Evolutionary conservation across 1,140 invertebrate species (phyloP).

Genomic region (Hesperophylax magnus): DNA sequence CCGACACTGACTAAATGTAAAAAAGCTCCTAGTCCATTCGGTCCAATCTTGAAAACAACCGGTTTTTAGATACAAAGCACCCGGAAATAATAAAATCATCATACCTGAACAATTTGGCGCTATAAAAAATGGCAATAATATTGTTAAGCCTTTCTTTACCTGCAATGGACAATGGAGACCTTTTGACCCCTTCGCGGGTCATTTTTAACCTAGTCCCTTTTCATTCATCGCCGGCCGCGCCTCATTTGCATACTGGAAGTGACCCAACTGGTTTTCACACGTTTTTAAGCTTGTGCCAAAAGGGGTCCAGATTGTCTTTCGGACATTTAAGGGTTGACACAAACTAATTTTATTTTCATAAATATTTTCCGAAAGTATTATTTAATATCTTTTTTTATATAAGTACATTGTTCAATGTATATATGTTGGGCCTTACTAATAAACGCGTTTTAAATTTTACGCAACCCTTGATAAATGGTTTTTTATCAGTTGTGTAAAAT

Average conservation of each 20-base stretch:
- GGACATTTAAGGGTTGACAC: constrained; percentile 32
- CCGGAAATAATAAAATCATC: neutral
- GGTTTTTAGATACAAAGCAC: constrained; percentile 3
- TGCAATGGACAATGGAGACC: constrained; percentile 50
- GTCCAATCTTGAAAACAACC: constrained; percentile 19
- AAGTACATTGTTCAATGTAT: no score
- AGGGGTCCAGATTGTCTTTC: constrained; percentile 35
- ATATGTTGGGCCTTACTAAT: no score
- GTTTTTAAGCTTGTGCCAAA: constrained; percentile 38
- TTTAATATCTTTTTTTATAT: no score
- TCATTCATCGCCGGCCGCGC: constrained; percentile 32
- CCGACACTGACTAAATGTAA: neutral
- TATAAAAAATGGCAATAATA: constrained; percentile 33
- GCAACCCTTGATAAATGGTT: no score
- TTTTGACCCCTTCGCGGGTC: constrained; percentile 53
- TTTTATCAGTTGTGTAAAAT: no score
- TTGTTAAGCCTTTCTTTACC: constrained; percentile 43
- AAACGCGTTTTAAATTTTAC: no score
- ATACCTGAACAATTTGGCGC: neutral
- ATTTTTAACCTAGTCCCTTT: constrained; percentile 40
- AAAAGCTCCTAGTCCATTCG: neutral
- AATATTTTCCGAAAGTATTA: neutral
- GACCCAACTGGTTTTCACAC: constrained; percentile 59
- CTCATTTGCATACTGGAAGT: constrained; percentile 58
- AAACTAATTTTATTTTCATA: neutral